Percentiles rank a stretch among this genome's conserved stretches.
Evolutionary conservation across 2,113 vertebrate species (phyloP).

Genomic region (Protomyctophum bolini): DNA sequence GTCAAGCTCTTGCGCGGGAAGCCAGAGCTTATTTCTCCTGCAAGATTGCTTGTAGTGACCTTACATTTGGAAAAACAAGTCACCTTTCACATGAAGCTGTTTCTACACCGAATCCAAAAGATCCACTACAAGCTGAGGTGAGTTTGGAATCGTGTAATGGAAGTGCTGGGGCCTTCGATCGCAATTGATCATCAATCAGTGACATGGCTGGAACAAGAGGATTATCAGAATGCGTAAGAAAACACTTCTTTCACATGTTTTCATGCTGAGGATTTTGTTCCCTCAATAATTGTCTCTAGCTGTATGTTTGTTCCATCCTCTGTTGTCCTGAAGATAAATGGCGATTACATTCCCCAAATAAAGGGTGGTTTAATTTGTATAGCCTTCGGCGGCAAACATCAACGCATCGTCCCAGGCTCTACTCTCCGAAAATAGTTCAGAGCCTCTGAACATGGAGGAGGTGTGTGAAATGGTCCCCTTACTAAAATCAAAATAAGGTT

Average conservation of each 20-base stretch:
- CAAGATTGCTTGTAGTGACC: slow-evolving; percentile 35
- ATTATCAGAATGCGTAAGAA: slow-evolving; percentile 45
- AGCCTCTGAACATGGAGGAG: slow-evolving; percentile 22
- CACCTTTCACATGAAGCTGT: slow-evolving; percentile 17
- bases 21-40: slow-evolving; percentile 11
- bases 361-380: slow-evolving; percentile 26
- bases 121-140: slow-evolving; percentile 23
- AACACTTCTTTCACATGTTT: slow-evolving; percentile 33
- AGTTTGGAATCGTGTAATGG: slow-evolving; percentile 9
- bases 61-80: slow-evolving; percentile 46
- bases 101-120: slow-evolving; percentile 6
- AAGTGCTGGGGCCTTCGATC: slow-evolving; percentile 23
- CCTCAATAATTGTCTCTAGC: slow-evolving; percentile 49
- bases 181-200: slow-evolving; percentile 5
- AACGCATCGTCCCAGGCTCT: neutral
- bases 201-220: slow-evolving; percentile 27
- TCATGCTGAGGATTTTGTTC: slow-evolving; percentile 31
- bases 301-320: slow-evolving; percentile 45
- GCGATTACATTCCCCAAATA: slow-evolving; percentile 24
- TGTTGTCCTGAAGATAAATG: slow-evolving; percentile 16
- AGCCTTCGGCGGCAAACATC: neutral
- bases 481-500: neutral
- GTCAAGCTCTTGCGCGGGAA: neutral
- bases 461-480: neutral
- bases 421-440: slow-evolving; percentile 6